Evolutionary conservation across 2,113 vertebrate species (phyloP).

Genomic region (Hydrochoerus hydrochaeris): DNA sequence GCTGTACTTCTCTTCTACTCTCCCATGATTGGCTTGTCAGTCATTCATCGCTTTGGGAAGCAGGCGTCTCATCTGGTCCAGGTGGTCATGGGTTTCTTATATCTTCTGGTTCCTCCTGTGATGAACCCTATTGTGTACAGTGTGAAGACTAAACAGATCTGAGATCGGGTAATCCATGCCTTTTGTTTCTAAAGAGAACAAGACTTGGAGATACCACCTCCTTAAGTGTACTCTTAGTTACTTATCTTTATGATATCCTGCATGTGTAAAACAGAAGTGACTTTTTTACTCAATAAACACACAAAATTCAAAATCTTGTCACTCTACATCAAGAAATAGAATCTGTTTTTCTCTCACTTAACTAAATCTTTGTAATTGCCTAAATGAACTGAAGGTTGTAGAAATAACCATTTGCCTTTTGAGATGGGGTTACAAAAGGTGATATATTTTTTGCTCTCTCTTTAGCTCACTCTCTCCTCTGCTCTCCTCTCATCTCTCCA

Average conservation of each 20-base stretch:
- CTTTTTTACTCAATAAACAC: neutral
- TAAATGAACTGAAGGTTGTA: neutral
- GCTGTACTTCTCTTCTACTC: conserved; percentile 79
- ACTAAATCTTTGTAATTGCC: neutral
- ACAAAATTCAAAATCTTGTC: neutral
- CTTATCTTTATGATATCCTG: neutral
- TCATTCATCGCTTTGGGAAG: conserved; percentile 81
- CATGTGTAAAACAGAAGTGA: neutral
- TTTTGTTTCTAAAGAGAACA: conserved; percentile 61
- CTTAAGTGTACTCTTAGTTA: neutral
- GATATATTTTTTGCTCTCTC: neutral
- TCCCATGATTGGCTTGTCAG: conserved; percentile 77
- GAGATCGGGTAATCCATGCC: conserved; percentile 18
- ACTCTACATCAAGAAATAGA: neutral
- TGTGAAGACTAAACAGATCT: conserved; percentile 79
- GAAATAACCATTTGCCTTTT: neutral
- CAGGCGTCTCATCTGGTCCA: conserved; percentile 73
- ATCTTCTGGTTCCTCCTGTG: conserved; percentile 79
- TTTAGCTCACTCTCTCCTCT: neutral
- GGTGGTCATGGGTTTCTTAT: conserved; percentile 79
- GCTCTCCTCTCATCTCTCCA: neutral
- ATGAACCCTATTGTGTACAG: conserved; percentile 82
- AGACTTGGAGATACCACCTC: neutral
- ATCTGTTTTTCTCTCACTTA: neutral
- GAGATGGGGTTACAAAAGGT: neutral